These are phyloP conservation scores for Laticauda laticaudata DNA, from an alignment of 2,113 vertebrate species.

Conservation along the genomic window DNA sequence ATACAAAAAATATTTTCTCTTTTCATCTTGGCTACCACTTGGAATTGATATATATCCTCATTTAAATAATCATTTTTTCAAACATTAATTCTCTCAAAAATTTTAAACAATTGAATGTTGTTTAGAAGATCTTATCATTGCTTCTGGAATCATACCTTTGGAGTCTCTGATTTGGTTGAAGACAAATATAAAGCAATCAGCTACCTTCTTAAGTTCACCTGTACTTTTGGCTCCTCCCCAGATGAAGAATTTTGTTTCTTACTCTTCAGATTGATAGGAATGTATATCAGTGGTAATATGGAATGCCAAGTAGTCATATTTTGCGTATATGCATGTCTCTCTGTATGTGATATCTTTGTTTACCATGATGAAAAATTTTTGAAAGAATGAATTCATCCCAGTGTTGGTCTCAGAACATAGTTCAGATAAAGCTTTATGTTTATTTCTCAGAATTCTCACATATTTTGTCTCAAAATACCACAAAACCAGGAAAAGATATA, in stretches of 20 bases:
- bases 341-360: background rate
- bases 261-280: background rate
- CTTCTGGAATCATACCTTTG: background rate
- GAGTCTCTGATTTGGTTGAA: background rate
- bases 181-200: background rate
- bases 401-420: background rate
- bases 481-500: background rate
- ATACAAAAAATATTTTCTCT: background rate
- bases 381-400: background rate
- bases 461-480: background rate
- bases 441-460: background rate
- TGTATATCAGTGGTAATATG: too few relatives aligned
- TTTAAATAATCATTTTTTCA: background rate
- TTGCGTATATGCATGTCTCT: background rate
- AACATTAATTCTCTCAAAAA: background rate
- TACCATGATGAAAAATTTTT: background rate
- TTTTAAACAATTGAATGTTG: background rate
- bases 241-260: background rate
- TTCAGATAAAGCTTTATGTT: background rate
- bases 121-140: background rate
- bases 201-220: background rate
- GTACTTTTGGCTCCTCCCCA: background rate
- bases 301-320: background rate
- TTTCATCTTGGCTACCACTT: background rate
- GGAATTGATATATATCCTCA: background rate